Percentiles rank a stretch among this genome's conserved stretches.
These are phyloP conservation scores for Temnothorax nylanderi DNA, from an alignment of 1,140 invertebrate species.

Conservation along the genomic window DNA sequence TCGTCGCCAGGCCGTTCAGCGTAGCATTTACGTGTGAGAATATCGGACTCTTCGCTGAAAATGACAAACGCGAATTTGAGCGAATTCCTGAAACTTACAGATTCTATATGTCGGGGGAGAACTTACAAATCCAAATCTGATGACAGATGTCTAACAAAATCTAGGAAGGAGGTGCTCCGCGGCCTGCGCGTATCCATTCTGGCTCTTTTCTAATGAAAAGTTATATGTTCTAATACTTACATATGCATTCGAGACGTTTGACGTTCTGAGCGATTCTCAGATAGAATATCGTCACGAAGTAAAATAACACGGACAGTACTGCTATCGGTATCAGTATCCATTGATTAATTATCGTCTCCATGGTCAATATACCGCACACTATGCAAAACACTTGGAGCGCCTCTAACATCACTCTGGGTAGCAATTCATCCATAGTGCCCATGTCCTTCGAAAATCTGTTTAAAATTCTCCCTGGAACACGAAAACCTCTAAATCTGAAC, in stretches of 20 bases:
- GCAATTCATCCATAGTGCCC: slow-evolving; percentile 92
- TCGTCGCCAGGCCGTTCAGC: slow-evolving; percentile 92
- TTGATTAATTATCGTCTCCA: slow-evolving; percentile 87
- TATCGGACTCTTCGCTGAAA: slow-evolving; percentile 91
- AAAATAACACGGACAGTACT: slow-evolving; percentile 86
- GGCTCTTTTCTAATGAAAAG: background rate
- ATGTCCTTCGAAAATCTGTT: slow-evolving; percentile 85
- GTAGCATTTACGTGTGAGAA: slow-evolving; percentile 94
- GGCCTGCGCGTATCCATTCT: background rate
- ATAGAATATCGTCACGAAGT: slow-evolving; percentile 87
- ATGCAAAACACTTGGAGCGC: slow-evolving; percentile 84
- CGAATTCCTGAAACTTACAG: background rate
- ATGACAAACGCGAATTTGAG: background rate
- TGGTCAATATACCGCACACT: slow-evolving; percentile 84
- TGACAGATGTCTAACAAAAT: background rate
- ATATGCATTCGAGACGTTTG: slow-evolving; percentile 86
- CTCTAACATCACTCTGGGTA: slow-evolving; percentile 91
- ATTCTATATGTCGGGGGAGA: background rate
- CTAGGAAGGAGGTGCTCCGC: background rate
- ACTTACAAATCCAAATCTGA: background rate
- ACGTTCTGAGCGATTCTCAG: slow-evolving; percentile 88
- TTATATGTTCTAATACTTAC: slow-evolving; percentile 75
- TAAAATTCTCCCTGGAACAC: slow-evolving; percentile 5
- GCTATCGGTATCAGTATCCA: slow-evolving; percentile 87
- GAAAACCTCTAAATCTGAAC: background rate